A percentile compares a stretch with the other conserved stretches of the same genome.
These are phyloP conservation scores for Notechis scutatus DNA, from an alignment of 2,113 vertebrate genomes.

Conservation along the genomic window DNA sequence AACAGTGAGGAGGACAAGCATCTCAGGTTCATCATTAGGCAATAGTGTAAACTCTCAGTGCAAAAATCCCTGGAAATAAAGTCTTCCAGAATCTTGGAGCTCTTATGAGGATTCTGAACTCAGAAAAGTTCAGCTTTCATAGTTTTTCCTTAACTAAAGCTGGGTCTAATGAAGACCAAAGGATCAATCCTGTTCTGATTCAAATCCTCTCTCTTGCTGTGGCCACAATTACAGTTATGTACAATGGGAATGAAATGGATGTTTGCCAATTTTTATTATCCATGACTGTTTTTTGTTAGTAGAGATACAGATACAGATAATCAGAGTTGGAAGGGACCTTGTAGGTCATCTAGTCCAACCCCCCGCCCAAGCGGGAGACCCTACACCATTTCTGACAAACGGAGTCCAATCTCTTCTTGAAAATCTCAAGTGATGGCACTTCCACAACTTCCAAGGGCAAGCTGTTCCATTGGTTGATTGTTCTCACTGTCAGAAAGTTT, in stretches of 20 bases:
- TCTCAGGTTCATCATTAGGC: not conserved
- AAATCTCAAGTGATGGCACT: too few species aligned
- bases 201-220: not conserved
- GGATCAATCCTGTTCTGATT: not conserved
- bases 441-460: too few species aligned
- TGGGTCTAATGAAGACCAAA: too few species aligned
- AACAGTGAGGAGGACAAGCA: not conserved
- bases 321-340: too few species aligned
- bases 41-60: not conserved
- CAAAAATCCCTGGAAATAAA: not conserved
- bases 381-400: too few species aligned
- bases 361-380: too few species aligned
- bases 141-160: too few species aligned
- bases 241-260: not conserved
- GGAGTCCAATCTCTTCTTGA: too few species aligned
- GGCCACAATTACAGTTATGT: not conserved
- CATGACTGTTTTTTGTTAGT: not conserved
- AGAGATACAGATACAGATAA: not conserved
- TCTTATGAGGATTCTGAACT: not conserved
- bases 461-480: too few species aligned
- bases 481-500: too few species aligned
- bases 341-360: too few species aligned
- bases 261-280: not conserved
- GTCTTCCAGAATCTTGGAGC: not conserved
- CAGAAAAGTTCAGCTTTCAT: too few species aligned